Conservation (phyloP, 2,797 vertebrate genomes). For the Gallinago nigripennis region DNA sequence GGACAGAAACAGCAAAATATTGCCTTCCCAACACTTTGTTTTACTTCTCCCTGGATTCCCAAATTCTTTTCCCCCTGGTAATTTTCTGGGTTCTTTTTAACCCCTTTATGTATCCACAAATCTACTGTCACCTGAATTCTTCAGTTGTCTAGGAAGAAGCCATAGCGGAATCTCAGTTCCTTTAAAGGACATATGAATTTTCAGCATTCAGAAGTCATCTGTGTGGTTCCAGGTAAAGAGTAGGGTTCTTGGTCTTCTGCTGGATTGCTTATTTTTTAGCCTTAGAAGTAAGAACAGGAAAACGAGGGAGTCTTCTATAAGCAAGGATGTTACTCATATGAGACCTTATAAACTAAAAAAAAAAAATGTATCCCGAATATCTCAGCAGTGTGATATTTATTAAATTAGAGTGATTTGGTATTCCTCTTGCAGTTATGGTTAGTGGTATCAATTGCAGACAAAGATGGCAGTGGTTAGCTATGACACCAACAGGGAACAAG, state of each 20-base stretch:
- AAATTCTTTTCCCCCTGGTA: neutral
- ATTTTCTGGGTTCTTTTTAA: neutral
- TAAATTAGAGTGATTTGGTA: neutral
- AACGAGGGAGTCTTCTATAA: neutral
- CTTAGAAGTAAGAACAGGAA: neutral
- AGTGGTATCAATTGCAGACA: neutral
- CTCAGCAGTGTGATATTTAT: neutral
- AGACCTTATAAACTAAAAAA: neutral
- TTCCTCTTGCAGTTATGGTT: neutral
- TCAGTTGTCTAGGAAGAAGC: neutral
- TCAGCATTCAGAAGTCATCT: neutral
- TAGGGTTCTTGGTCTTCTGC: neutral
- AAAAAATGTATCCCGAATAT: neutral
- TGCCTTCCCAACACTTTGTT: neutral
- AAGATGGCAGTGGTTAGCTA: neutral
- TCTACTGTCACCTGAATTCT: neutral
- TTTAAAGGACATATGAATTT: neutral
- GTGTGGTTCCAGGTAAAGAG: neutral
- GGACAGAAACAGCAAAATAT: neutral
- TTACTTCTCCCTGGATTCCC: neutral
- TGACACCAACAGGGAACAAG: neutral
- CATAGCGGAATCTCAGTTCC: neutral
- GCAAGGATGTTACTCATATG: rapidly evolving
- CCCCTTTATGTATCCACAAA: neutral
- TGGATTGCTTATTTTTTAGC: neutral